These are phyloP conservation scores for Paratilapia polleni DNA, from an alignment of 2,113 vertebrate genomes.

Conservation along the genomic window DNA sequence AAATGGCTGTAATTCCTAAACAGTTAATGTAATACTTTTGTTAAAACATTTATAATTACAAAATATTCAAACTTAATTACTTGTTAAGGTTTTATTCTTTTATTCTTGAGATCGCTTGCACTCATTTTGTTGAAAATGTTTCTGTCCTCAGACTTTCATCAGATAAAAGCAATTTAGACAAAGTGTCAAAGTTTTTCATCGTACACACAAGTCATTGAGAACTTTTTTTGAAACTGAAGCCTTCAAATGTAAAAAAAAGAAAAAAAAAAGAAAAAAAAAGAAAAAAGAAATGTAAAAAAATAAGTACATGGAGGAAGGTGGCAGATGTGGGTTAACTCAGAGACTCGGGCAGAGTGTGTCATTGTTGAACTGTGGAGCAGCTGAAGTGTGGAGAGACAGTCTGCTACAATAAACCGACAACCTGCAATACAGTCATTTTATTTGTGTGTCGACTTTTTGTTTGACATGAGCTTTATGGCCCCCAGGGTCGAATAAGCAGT, in stretches of 20 bases:
- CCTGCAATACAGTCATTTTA: neutral
- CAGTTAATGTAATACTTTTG: neutral
- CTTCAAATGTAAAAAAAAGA: neutral
- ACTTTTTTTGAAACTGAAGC: neutral
- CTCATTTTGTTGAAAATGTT: neutral
- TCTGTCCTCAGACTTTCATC: slow-evolving; percentile 3
- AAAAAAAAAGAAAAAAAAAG: neutral
- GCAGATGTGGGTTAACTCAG: neutral
- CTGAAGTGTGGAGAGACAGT: slow-evolving; percentile 3
- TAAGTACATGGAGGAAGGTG: neutral
- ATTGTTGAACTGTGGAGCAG: neutral
- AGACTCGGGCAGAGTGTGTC: neutral
- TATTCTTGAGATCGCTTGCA: neutral
- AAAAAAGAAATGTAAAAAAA: neutral
- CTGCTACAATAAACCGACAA: slow-evolving; percentile 33
- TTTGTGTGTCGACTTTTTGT: slow-evolving; percentile 15
- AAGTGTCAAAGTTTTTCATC: neutral
- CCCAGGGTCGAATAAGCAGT: slow-evolving; percentile 28
- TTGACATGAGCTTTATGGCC: slow-evolving; percentile 28
- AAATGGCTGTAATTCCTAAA: neutral
- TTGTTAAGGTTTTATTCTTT: neutral
- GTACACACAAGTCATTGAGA: neutral
- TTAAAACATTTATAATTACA: neutral
- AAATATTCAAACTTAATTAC: neutral
- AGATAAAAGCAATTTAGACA: slow-evolving; percentile 8